Percentiles rank a stretch among this genome's conserved stretches.
phyloP scores from a whole-genome alignment of 2,888 invertebrate genomes.

The Eledone cirrhosa region DNA sequence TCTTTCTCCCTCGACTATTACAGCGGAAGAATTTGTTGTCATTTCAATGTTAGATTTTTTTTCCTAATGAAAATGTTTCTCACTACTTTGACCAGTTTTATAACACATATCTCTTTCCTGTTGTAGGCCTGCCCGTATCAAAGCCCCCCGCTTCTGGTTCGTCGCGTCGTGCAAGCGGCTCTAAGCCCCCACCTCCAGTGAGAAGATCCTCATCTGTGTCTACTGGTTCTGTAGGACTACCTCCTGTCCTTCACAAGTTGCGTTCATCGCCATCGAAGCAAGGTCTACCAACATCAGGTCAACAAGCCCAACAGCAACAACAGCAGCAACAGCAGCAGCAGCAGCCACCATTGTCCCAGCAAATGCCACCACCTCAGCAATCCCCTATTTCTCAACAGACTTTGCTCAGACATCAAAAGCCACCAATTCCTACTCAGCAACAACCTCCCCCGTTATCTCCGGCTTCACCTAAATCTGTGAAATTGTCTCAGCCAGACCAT shows the following conservation, averaged over 20 bases:
- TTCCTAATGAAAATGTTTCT: too few species aligned
- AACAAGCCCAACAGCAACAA: background rate
- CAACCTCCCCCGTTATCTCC: constrained; percentile 18
- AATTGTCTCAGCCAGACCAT: constrained; percentile 5
- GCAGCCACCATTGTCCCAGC: constrained; percentile 19
- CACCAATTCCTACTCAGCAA: background rate
- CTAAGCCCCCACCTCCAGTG: constrained; percentile 63
- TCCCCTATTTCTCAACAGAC: constrained; percentile 30
- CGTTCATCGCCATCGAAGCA: constrained; percentile 48
- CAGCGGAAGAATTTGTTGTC: too few species aligned
- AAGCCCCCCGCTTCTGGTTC: constrained; percentile 42
- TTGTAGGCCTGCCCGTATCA: constrained; percentile 55
- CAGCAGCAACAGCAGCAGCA: constrained; percentile 23
- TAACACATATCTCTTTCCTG: background rate
- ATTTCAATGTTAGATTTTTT: too few species aligned
- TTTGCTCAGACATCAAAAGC: background rate
- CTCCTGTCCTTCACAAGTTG: constrained; percentile 45
- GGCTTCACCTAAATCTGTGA: constrained; percentile 8
- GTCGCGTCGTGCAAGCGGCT: constrained; percentile 46
- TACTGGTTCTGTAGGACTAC: constrained; percentile 40
- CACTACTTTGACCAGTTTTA: too few species aligned
- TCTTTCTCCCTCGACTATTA: too few species aligned
- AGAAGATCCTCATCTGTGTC: constrained; percentile 59
- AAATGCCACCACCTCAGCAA: background rate
- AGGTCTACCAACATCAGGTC: constrained; percentile 31